Percentiles rank a stretch among this genome's conserved stretches.
phyloP scores from a whole-genome alignment of 2,113 vertebrate species.

The Cairina moschata region DNA sequence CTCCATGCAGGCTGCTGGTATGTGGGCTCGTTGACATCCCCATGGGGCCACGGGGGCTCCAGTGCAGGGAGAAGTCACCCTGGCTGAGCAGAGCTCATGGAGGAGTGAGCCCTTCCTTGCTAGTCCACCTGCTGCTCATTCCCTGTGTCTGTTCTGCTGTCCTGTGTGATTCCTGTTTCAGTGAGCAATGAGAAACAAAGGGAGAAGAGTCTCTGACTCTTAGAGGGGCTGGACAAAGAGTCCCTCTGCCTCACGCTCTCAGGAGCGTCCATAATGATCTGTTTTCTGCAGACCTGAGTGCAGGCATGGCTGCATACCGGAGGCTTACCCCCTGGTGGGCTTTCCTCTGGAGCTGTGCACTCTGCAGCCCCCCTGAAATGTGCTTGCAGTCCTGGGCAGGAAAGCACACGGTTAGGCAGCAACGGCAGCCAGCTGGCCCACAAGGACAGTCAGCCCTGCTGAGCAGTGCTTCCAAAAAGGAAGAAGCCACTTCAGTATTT shows the following conservation, averaged over 20 bases:
- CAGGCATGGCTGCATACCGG: background rate
- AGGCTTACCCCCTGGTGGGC: background rate
- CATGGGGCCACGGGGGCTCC: background rate
- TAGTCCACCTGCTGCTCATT: background rate
- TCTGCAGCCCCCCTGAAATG: background rate
- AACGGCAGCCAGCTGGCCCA: accelerated
- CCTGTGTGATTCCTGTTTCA: background rate
- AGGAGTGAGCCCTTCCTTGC: background rate
- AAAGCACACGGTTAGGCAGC: background rate
- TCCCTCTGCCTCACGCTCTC: background rate
- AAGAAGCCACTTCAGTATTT: background rate
- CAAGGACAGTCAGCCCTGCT: background rate
- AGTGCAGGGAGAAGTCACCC: background rate
- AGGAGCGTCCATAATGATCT: background rate
- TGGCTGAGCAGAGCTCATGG: background rate
- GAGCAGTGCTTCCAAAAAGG: background rate
- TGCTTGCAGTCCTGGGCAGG: background rate
- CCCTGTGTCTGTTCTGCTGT: constrained; percentile 14
- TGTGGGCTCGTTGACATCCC: background rate
- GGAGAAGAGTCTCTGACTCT: background rate
- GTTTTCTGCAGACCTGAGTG: background rate
- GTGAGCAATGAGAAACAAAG: background rate
- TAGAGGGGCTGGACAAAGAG: background rate
- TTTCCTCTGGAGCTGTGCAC: background rate
- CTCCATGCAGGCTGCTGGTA: background rate